Percentiles rank a stretch among this genome's conserved stretches.
phyloP scores from a whole-genome alignment of 2,113 vertebrate species.

The Gymnocephalus cernua region DNA sequence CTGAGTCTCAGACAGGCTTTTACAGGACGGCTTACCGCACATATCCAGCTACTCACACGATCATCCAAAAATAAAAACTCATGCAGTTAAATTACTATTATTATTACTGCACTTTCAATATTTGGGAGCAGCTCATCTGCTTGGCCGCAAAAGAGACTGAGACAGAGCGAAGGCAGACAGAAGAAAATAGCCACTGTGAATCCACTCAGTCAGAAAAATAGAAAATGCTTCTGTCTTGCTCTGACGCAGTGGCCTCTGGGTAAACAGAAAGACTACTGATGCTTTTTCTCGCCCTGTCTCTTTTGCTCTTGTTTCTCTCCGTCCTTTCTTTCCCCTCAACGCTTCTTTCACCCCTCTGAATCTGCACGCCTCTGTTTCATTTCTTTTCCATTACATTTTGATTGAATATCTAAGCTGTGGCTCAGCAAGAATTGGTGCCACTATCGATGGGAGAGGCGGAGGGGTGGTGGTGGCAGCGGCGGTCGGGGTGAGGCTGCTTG shows the following conservation, averaged over 20 bases:
- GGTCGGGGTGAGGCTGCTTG: not conserved
- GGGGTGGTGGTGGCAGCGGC: not conserved
- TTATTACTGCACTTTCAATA: conserved; percentile 38
- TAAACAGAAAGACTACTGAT: conserved; percentile 45
- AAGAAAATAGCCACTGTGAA: conserved; percentile 61
- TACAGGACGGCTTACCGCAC: conserved; percentile 38
- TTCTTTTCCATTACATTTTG: conserved; percentile 46
- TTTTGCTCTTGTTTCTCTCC: not conserved
- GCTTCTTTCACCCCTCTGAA: not conserved
- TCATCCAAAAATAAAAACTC: conserved; percentile 16
- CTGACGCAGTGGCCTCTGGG: conserved; percentile 57
- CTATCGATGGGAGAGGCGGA: conserved; percentile 2
- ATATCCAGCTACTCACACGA: conserved; percentile 13
- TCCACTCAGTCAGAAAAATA: conserved; percentile 67
- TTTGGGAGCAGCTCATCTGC: conserved; percentile 39
- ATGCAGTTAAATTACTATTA: conserved; percentile 14
- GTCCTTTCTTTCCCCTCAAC: not conserved
- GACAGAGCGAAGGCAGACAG: conserved; percentile 29
- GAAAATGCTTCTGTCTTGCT: conserved; percentile 40
- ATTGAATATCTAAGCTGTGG: conserved; percentile 44
- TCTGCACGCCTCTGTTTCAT: conserved; percentile 48
- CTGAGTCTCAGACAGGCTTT: conserved; percentile 47
- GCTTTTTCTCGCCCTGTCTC: conserved; percentile 18
- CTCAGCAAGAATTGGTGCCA: conserved; percentile 29
- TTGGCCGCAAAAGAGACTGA: conserved; percentile 37